Evolutionary conservation across 2,797 vertebrate species (phyloP), one percentile per base, ranked within the genome.

Genomic region (Sebastes paucispinis): DNA sequence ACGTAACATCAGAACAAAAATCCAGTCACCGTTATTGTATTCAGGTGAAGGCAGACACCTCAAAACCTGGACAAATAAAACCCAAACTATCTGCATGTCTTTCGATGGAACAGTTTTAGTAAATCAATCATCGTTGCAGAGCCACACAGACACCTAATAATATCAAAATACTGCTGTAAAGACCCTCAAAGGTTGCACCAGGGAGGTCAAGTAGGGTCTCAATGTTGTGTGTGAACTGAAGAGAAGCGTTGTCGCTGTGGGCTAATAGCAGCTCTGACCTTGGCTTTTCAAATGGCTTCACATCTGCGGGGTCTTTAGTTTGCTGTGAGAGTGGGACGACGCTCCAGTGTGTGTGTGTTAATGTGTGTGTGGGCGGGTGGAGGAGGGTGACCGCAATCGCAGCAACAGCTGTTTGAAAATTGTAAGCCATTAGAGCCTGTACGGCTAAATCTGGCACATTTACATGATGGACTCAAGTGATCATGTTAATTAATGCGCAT

Each of bases 261-360:
- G 74, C 74, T 60, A 43, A 60, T 4, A 24, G 70, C 68, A 34
- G 72, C 74, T 76, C 65, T 75, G 81, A 87, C 81, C 81, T 77
- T 39, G 68, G 31, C 57, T 74, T 74, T 68, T 52, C 18, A 50
- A 72, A 75, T 16, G 66, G 54, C 47, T 67, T 34, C 34, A 75
- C 71, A 43, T 68, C 72, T 75, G 62, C 74, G 22, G 55, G 73
- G 75, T 36, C 24, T 69, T 58, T 11, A n/a, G 55, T 54, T 20
- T 31, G 50, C 34, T 4, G 57, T 10, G 22, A 16, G 31, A 58
- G 57, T 32, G 43, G 73, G 62, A 36, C 43, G 57, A 24, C 5
- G 25, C 31, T 55, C 25, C 34, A 13, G 50, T 16, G n/a, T 62
- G 60, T 43, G 1, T 43, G 16, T 24, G 57, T 69, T 59, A 57